A percentile compares a stretch with the other conserved stretches of the same genome.
These are phyloP conservation scores for Caenorhabditis afra DNA, from an alignment of 2,888 invertebrate genomes.

Conservation along the genomic window DNA sequence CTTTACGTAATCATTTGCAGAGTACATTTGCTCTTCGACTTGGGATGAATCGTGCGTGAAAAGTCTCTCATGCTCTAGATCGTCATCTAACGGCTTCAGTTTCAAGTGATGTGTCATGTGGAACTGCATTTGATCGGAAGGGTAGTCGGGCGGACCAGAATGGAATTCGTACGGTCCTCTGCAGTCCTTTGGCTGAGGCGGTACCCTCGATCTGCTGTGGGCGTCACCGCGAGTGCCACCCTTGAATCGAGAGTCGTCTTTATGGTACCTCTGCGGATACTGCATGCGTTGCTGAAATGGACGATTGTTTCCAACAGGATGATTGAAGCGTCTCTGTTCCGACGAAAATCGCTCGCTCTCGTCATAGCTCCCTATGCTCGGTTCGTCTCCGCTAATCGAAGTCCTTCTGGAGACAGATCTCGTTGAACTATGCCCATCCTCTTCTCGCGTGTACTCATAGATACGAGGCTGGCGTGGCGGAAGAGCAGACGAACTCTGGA, in stretches of 20 bases:
- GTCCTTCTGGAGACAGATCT: slow-evolving; percentile 33
- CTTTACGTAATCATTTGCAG: slow-evolving; percentile 4
- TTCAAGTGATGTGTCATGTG: slow-evolving; percentile 38
- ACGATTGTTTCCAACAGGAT: slow-evolving; percentile 12
- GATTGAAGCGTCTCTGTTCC: not conserved
- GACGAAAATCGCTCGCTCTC: slow-evolving; percentile 13
- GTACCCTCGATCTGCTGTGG: not conserved
- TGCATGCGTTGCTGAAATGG: not conserved
- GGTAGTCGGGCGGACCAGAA: not conserved
- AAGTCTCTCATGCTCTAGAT: slow-evolving; percentile 38
- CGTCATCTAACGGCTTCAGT: slow-evolving; percentile 24
- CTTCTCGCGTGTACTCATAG: slow-evolving; percentile 29
- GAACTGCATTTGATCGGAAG: slow-evolving; percentile 19
- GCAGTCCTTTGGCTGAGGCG: slow-evolving; percentile 1
- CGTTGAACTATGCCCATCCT: slow-evolving; percentile 23
- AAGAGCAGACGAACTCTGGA: too few species aligned
- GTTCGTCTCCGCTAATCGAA: slow-evolving; percentile 41
- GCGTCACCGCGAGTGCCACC: slow-evolving; percentile 23
- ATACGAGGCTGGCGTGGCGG: slow-evolving; percentile 2
- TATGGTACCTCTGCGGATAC: not conserved
- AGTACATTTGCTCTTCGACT: slow-evolving; percentile 7
- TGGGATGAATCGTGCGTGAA: slow-evolving; percentile 35
- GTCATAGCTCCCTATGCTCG: slow-evolving; percentile 7
- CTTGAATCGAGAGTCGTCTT: slow-evolving; percentile 19
- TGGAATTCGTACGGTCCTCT: slow-evolving; percentile 10